phyloP scores from a whole-genome alignment of 2,888 invertebrate species.

The Oegoconia quadripuncta region DNA sequence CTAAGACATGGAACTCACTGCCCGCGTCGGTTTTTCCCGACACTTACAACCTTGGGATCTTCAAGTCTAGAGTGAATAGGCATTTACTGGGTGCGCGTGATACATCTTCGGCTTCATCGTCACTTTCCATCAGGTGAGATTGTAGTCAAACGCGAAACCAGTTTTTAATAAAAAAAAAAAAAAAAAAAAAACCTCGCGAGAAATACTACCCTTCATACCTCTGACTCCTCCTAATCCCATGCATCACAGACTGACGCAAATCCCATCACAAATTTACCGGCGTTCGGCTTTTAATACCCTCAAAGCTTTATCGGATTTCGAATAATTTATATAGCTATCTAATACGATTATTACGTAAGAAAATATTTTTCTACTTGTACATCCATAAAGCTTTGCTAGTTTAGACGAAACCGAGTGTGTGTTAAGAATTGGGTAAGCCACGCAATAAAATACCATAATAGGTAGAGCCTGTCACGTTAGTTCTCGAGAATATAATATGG shows the following conservation, averaged over 20 bases:
- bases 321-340: conserved; percentile 50
- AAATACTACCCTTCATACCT: conserved; percentile 14
- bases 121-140: too few relatives aligned
- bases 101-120: too few relatives aligned
- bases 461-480: conserved; percentile 6
- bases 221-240: conserved; percentile 39
- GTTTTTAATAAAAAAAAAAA: too few relatives aligned
- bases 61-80: too few relatives aligned
- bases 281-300: conserved; percentile 45
- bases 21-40: too few relatives aligned
- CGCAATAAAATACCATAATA: conserved; percentile 24
- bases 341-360: conserved; percentile 58
- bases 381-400: conserved; percentile 25
- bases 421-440: conserved; percentile 31
- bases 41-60: too few relatives aligned
- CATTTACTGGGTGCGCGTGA: too few relatives aligned
- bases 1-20: too few relatives aligned
- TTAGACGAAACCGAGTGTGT: conserved; percentile 4
- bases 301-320: conserved; percentile 45
- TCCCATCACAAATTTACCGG: conserved; percentile 74
- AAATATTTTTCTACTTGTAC: conserved; percentile 34
- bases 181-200: too few relatives aligned
- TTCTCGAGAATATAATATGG: too few relatives aligned
- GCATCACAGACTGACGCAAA: conserved; percentile 64
- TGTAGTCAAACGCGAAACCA: too few relatives aligned